phyloP scores from a whole-genome alignment of 2,888 invertebrate species.

The Acleris emargana region DNA sequence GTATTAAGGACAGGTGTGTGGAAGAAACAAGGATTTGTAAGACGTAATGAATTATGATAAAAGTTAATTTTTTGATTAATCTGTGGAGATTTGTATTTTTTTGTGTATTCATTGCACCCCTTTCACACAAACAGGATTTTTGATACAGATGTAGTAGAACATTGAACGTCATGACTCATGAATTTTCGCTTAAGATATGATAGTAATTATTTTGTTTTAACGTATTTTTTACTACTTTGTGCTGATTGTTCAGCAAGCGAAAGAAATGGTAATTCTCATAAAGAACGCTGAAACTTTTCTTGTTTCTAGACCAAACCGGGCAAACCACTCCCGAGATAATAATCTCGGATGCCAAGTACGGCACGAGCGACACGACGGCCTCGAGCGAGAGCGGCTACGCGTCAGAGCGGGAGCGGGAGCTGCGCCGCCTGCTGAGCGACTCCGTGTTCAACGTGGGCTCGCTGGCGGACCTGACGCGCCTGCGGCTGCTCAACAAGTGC shows the following conservation, averaged over 20 bases:
- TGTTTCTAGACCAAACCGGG: slow-evolving; percentile 40
- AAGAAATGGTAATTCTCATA: not conserved
- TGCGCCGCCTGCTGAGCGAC: slow-evolving; percentile 41
- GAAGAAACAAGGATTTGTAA: too few relatives aligned
- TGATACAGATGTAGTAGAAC: too few relatives aligned
- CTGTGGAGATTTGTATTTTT: not conserved
- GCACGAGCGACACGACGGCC: slow-evolving; percentile 49
- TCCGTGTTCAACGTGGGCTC: slow-evolving; percentile 81
- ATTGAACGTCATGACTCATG: too few relatives aligned
- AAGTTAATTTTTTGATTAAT: not conserved
- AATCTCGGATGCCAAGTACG: slow-evolving; percentile 47
- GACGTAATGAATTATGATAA: not conserved
- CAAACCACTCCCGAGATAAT: slow-evolving; percentile 56
- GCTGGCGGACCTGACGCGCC: slow-evolving; percentile 75
- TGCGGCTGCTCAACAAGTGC: slow-evolving; percentile 54
- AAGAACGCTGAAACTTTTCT: not conserved
- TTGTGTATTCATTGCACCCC: not conserved
- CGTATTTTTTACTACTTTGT: too few relatives aligned
- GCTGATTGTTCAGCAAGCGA: too few relatives aligned
- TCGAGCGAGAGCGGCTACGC: slow-evolving; percentile 61
- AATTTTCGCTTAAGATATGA: too few relatives aligned
- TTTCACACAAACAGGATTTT: too few relatives aligned
- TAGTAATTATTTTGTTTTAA: too few relatives aligned
- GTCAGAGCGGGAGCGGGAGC: slow-evolving; percentile 38
- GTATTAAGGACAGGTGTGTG: slow-evolving; percentile 22